Conservation (phyloP, 2,113 vertebrate genomes). For the Dascyllus trimaculatus region DNA sequence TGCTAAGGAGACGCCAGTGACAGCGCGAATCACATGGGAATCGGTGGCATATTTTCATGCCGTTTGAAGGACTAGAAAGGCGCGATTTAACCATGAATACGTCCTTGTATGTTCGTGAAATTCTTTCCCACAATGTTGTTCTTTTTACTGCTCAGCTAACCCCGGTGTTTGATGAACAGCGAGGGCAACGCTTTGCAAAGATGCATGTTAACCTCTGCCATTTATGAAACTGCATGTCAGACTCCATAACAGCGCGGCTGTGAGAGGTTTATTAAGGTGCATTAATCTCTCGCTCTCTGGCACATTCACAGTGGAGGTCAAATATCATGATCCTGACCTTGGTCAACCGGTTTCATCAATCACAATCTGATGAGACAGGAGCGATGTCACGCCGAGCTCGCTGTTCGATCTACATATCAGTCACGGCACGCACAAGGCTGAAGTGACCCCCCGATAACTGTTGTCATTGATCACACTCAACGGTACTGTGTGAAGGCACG, state of each 20-base stretch:
- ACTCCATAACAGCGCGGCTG: slow-evolving; percentile 38
- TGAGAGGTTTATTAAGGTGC: slow-evolving; percentile 74
- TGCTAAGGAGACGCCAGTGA: slow-evolving; percentile 67
- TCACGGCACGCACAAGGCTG: slow-evolving; percentile 52
- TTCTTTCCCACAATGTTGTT: slow-evolving; percentile 29
- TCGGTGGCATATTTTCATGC: slow-evolving; percentile 30
- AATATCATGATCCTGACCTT: slow-evolving; percentile 65
- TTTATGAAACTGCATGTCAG: slow-evolving; percentile 51
- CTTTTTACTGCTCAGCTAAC: slow-evolving; percentile 14
- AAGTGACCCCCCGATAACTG: slow-evolving; percentile 45
- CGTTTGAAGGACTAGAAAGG: slow-evolving; percentile 33
- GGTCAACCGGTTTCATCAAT: slow-evolving; percentile 68
- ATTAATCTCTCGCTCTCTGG: slow-evolving; percentile 57
- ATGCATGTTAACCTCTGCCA: slow-evolving; percentile 71
- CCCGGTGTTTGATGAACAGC: slow-evolving; percentile 46
- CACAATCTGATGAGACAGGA: slow-evolving; percentile 57
- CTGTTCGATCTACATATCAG: slow-evolving; percentile 69
- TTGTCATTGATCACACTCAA: slow-evolving; percentile 33
- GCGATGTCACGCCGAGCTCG: slow-evolving; percentile 37
- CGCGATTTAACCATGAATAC: slow-evolving; percentile 16
- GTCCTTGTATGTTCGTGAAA: slow-evolving; percentile 45
- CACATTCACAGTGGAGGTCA: slow-evolving; percentile 64
- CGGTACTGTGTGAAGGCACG: neutral
- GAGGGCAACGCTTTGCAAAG: slow-evolving; percentile 45
- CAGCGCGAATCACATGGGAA: slow-evolving; percentile 44